Evolutionary conservation across 1,140 invertebrate species (phyloP).

Genomic region (Drusus annulatus): DNA sequence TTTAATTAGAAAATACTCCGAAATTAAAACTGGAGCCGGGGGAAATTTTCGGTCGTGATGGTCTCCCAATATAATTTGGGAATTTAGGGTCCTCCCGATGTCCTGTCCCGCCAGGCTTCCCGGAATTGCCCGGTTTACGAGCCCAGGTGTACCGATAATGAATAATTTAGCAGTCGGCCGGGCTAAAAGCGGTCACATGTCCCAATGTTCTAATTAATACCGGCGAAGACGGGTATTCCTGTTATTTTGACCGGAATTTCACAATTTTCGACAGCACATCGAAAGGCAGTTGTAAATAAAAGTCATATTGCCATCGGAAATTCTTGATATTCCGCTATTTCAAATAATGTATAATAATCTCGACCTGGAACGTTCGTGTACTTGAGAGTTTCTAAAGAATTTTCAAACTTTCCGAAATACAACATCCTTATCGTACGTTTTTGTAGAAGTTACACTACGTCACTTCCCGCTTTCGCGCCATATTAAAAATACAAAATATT

Average conservation of each 20-base stretch:
- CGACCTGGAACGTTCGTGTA: too few species aligned
- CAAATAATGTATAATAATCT: too few species aligned
- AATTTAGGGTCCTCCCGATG: constrained; percentile 11
- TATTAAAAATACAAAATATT: too few species aligned
- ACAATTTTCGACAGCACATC: constrained; percentile 1
- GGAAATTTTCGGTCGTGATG: constrained; percentile 29
- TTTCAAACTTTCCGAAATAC: too few species aligned
- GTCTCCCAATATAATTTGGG: constrained; percentile 31
- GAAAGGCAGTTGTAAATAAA: not conserved
- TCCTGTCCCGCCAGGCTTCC: constrained; percentile 4
- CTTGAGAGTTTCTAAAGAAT: too few species aligned
- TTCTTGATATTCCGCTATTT: too few species aligned
- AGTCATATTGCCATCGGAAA: too few species aligned
- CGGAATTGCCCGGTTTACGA: constrained; percentile 36
- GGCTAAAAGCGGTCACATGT: constrained; percentile 49
- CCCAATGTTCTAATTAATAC: constrained; percentile 55
- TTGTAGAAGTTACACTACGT: too few species aligned
- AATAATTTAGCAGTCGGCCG: constrained; percentile 55
- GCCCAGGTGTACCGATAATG: constrained; percentile 56
- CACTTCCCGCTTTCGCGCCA: too few species aligned
- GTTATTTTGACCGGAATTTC: not conserved
- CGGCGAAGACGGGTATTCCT: constrained; percentile 44
- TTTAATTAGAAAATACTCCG: constrained; percentile 27
- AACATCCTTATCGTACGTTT: too few species aligned
- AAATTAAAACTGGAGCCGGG: constrained; percentile 21